Evolutionary conservation across 2,113 vertebrate genomes (phyloP), one percentile per base, ranked within the genome.

Genomic region (Catagonus wagneri): DNA sequence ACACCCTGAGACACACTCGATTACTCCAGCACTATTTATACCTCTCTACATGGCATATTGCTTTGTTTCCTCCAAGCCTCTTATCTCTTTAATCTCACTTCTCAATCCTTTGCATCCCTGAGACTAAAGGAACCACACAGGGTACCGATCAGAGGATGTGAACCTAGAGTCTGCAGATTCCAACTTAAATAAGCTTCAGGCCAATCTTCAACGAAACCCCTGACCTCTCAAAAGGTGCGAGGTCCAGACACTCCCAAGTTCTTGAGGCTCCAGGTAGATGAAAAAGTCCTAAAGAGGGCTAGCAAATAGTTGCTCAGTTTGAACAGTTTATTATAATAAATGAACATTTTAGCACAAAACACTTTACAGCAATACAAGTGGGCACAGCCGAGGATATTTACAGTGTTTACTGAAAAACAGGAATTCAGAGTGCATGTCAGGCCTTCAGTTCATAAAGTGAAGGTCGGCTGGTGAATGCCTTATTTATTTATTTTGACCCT

Each of bases 11-110:
- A 94, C 39, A 75, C 23, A 50, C 11, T 58, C 0, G 3, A 86
- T 93, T 94, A 89, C 90, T 93, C 79, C 27, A 83, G 88, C 76
- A 72, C 68, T 91, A 91, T 78, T 89, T 32, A 88, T 69, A 92
- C 83, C 58, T 96, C 86, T 90, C 76, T 61, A 0, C 36, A 13
- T 85, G 32, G n/a, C 65, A 29, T 54, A 72, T 39, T 68, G 76
- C 52, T 87, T 63, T 79, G 16, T 75, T 87, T 92, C 72, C 50
- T 89, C 87, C 60, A 75, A 83, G 19, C 25, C 32, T 56, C 34
- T 95, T 83, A 16, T 93, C 52, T 72, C 71, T 87, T 80, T 74
- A 86, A 68, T 87, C 69, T 95, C 69, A 81, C 71, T 36, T 68
- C 52, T 96, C 58, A 68, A 65, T 89, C 75, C 39, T 66, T 84